Base-by-base conservation (phyloP, 2,113 vertebrate genomes). In the Labrus mixtus region DNA sequence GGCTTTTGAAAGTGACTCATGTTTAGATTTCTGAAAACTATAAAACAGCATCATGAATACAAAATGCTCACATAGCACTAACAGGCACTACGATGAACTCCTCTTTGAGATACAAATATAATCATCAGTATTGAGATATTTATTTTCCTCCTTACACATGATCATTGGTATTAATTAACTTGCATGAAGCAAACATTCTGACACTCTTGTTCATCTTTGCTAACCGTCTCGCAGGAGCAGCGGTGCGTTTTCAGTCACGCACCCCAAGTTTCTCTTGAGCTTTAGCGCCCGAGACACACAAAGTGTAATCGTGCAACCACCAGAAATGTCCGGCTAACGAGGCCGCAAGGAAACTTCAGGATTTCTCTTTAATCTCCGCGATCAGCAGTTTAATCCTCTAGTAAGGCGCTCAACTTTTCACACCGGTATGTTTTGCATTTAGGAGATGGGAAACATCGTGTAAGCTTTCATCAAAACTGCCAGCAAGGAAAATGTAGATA, bases 321-420 rank as follows among this genome's bases (percentile, higher is more conserved):
- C 33, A 48, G 56, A 71, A 77, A 74, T 16, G 57, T 20, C 23
- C 53, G 33, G 19, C 45, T 5, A 66, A 64, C 37, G 22, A 54
- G 56, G 48, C 25, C 33, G 55, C 13, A 43, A 17, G 66, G 70
- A 75, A 60, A 54, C 54, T 55, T 79, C n/a, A 50, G 36, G 45
- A 64, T 73, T 72, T 51, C 3, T 65, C 56, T 76, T 81, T 73
- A 62, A 70, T 73, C 46, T 63, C 4, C 0, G 15, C 4, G 61
- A 80, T 86, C 37, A 56, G 4, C 2, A 51, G 62, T 66, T 50
- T 46, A 78, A 77, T 79, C 57, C 66, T 58, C 37, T 56, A 39
- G 39, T 79, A 54, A 56, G 62, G 53, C 5, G 29, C 60, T 72
- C 7, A 71, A 72, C 58, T 63, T 77, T 81, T 78, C 33, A 67